Conservation (phyloP, 2,113 vertebrate species). For the Cheilinus undulatus region DNA sequence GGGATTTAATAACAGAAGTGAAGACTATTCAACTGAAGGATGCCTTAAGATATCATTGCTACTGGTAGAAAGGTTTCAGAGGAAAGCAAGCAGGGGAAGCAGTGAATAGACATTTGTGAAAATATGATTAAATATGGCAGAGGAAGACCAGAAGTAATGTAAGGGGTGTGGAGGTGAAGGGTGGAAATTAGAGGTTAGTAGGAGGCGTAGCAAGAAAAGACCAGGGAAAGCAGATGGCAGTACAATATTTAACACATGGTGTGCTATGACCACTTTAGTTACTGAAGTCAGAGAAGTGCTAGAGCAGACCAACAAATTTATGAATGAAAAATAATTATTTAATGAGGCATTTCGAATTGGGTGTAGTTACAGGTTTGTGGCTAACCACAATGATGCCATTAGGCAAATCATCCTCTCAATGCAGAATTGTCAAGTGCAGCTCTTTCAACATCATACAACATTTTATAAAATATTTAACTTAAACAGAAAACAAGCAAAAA, state of each 20-base stretch:
- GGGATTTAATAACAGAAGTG: conserved; percentile 45
- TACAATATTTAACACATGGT: background rate
- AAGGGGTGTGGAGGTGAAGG: background rate
- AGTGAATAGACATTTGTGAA: background rate
- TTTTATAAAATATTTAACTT: background rate
- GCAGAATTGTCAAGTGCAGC: background rate
- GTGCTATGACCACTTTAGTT: background rate
- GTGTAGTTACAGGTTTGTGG: no score
- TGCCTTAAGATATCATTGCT: conserved; percentile 29
- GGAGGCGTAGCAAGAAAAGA: background rate
- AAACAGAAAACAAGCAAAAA: background rate
- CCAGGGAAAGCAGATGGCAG: background rate
- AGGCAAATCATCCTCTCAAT: background rate
- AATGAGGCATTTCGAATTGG: background rate
- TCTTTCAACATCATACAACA: no score
- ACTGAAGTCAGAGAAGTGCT: conserved; percentile 50
- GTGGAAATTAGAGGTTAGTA: conserved; percentile 28
- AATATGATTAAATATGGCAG: conserved; percentile 39
- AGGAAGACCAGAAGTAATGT: background rate
- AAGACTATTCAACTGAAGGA: conserved; percentile 38
- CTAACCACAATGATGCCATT: background rate
- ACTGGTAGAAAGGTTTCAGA: conserved; percentile 7
- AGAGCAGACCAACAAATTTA: background rate
- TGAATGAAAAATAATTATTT: background rate
- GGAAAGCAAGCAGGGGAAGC: background rate